A percentile compares a stretch with the other conserved stretches of the same genome.
Conservation (phyloP, 2,888 invertebrate genomes). For the Caenorhabditis panamensis region DNA sequence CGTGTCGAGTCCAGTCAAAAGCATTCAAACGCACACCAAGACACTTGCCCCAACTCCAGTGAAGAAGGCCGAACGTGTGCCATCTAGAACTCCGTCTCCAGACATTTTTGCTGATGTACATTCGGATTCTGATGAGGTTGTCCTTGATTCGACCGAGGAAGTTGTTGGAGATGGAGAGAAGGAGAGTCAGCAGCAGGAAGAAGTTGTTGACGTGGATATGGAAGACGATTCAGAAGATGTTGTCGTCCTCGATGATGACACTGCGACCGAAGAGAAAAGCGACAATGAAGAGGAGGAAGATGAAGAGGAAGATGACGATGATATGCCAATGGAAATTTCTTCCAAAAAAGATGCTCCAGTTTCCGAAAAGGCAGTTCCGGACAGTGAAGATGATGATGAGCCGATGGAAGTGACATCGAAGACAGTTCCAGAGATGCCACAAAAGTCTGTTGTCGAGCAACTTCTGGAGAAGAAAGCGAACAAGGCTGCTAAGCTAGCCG, state of each 20-base stretch:
- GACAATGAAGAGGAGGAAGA: background rate
- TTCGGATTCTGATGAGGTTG: background rate
- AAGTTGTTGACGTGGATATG: background rate
- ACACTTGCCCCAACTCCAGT: background rate
- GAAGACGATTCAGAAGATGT: background rate
- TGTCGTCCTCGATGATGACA: background rate
- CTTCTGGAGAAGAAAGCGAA: constrained; percentile 44
- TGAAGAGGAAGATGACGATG: constrained; percentile 23
- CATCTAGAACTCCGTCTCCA: background rate
- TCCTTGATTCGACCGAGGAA: background rate
- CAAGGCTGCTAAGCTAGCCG: constrained; percentile 22
- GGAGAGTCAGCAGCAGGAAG: no score
- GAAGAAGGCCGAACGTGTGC: no score
- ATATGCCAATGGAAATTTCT: constrained; percentile 31
- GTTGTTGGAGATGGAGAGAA: background rate
- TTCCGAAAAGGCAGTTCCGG: background rate
- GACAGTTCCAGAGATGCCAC: background rate
- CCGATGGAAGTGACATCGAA: constrained; percentile 35
- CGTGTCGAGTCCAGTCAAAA: background rate
- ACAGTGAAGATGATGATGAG: constrained; percentile 32
- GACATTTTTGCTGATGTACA: background rate
- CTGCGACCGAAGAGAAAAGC: background rate
- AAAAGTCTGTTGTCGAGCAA: constrained; percentile 27
- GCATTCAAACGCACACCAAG: no score
- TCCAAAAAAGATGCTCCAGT: constrained; percentile 4